Evolutionary conservation across 1,140 invertebrate genomes (phyloP), one percentile per base, ranked within the genome.

Genomic region (Lasaia peninsularis): DNA sequence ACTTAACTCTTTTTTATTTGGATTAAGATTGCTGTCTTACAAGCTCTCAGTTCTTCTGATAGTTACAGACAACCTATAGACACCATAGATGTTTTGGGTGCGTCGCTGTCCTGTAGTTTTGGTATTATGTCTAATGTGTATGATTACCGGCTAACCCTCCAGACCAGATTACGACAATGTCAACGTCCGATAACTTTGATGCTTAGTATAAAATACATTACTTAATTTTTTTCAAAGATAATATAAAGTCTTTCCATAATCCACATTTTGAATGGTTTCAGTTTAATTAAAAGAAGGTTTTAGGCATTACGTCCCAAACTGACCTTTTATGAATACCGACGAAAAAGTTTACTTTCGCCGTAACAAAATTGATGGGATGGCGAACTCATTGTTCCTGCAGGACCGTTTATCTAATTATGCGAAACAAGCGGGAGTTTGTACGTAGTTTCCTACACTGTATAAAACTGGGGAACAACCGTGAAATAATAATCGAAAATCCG

Each of bases 401-500:
- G 44, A 56, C 35, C 44, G 60, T 63, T 69, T 63, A 65, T 58
- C 63, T 61, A 69, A 69, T 66, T 66, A 69, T 66, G 63, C 53
- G 66, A 69, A 69, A 69, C 35, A 64, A 62, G 60, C 35, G 51
- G 16, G 60, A 63, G 57, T 63, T 66, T 48, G 37, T 66, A 61
- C 61, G 60, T 71, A 73, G 69, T 71, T 74, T 58, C 63, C 20
- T 52, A 52, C 51, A 37, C 32, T n/a, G 31, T 20, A 51, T 32
- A 35, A 34, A 58, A 58, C 48, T 57, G 10, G 48, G 12, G 62
- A 65, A 65, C 56, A 67, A 69, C 60, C 50, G 63, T 60, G 58
- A 67, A 70, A 73, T 67, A 70, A 73, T 68, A 73, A 71, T 66
- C 65, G 57, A 63, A 63, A 66, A 58, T 56, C 61, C 52, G 37